A percentile compares a stretch with the other conserved stretches of the same genome.
phyloP scores from a whole-genome alignment of 2,888 invertebrate genomes.

The Oligia strigilis region DNA sequence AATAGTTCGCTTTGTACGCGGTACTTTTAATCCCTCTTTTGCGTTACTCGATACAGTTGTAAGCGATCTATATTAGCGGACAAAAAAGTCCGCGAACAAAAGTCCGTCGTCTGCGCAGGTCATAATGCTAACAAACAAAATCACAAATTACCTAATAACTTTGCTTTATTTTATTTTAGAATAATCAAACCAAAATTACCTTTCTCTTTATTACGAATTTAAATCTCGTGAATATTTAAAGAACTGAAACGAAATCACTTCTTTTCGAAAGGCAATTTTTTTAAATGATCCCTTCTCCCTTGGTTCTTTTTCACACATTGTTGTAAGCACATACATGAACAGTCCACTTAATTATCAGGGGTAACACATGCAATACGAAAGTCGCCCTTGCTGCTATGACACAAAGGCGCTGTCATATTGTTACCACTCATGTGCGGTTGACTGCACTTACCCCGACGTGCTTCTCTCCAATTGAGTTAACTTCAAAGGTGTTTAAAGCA shows the following conservation, averaged over 20 bases:
- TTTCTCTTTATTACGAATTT: neutral
- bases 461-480: neutral
- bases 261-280: neutral
- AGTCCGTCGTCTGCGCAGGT: too few relatives aligned
- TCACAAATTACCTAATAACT: too few relatives aligned
- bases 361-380: neutral
- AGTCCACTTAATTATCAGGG: neutral
- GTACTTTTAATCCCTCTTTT: too few relatives aligned
- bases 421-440: neutral
- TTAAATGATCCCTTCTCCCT: neutral
- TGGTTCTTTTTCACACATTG: neutral
- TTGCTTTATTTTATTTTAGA: neutral
- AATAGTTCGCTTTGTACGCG: too few relatives aligned
- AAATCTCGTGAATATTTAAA: neutral
- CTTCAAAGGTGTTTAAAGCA: neutral
- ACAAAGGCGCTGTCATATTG: neutral
- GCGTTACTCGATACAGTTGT: too few relatives aligned
- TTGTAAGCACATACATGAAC: neutral
- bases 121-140: too few relatives aligned
- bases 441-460: neutral
- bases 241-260: neutral
- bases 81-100: too few relatives aligned
- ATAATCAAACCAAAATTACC: neutral
- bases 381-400: neutral
- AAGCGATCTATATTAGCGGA: too few relatives aligned